Conservation (phyloP, 2,888 invertebrate species). For the Alsophila aescularia region DNA sequence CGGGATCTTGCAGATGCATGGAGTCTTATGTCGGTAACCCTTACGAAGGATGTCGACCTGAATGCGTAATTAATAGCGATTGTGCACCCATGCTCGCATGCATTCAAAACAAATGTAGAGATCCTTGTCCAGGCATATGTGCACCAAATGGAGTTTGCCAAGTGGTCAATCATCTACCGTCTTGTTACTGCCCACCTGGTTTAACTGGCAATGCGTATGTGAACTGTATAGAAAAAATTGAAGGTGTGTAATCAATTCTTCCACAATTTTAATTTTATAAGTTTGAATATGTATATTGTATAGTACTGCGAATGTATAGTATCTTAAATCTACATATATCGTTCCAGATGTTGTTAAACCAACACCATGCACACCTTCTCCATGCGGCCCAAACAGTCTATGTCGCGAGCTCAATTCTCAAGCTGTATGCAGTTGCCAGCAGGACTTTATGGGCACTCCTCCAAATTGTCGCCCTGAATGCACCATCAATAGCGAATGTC, state of each 20-base stretch:
- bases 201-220: slow-evolving; percentile 89
- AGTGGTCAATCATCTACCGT: slow-evolving; percentile 90
- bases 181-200: slow-evolving; percentile 88
- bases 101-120: slow-evolving; percentile 89
- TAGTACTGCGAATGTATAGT: too few species aligned
- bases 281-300: background rate
- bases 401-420: slow-evolving; percentile 88
- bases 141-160: slow-evolving; percentile 89
- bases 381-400: slow-evolving; percentile 91
- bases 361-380: slow-evolving; percentile 88
- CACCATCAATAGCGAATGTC: slow-evolving; percentile 91
- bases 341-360: slow-evolving; percentile 64
- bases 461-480: slow-evolving; percentile 93
- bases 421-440: slow-evolving; percentile 89
- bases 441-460: slow-evolving; percentile 89
- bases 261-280: background rate
- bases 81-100: slow-evolving; percentile 90
- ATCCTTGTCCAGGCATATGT: slow-evolving; percentile 92
- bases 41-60: slow-evolving; percentile 89
- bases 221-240: slow-evolving; percentile 79
- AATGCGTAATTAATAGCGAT: slow-evolving; percentile 92
- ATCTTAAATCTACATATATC: too few species aligned
- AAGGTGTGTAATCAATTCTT: slow-evolving; percentile 57
- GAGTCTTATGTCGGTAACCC: slow-evolving; percentile 82
- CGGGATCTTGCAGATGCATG: slow-evolving; percentile 88